Percentiles rank a stretch among this genome's conserved stretches.
Conservation (phyloP, 2,888 invertebrate species). For the Limenitis arthemis region DNA sequence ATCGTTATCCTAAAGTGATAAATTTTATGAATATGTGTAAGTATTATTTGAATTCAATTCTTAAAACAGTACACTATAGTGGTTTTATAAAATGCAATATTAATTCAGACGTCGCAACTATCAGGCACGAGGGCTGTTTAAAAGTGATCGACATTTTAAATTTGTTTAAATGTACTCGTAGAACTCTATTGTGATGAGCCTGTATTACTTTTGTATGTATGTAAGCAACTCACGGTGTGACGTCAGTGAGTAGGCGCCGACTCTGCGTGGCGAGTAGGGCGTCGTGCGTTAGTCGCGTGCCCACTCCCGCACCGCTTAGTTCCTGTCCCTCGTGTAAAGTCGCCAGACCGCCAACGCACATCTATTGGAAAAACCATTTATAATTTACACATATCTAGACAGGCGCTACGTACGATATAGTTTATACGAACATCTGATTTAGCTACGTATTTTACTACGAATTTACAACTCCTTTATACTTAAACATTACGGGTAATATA, state of each 20-base stretch:
- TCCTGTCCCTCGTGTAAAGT: slow-evolving; percentile 81
- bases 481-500: not conserved
- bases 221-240: slow-evolving; percentile 48
- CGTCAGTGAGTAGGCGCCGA: slow-evolving; percentile 77
- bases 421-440: too few species aligned
- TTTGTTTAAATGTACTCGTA: too few species aligned
- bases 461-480: not conserved
- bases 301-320: slow-evolving; percentile 49
- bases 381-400: too few species aligned
- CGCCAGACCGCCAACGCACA: slow-evolving; percentile 72
- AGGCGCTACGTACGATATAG: too few species aligned
- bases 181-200: not conserved
- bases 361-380: not conserved
- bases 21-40: too few species aligned
- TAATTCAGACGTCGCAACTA: too few species aligned
- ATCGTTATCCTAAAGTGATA: too few species aligned
- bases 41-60: too few species aligned
- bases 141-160: too few species aligned
- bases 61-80: too few species aligned
- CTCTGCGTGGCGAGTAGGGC: slow-evolving; percentile 85
- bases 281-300: slow-evolving; percentile 81
- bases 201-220: not conserved
- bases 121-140: too few species aligned
- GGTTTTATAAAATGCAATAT: too few species aligned
- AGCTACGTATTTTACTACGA: not conserved